Evolutionary conservation across 1,140 invertebrate genomes (phyloP).

Genomic region (Polyergus mexicanus): DNA sequence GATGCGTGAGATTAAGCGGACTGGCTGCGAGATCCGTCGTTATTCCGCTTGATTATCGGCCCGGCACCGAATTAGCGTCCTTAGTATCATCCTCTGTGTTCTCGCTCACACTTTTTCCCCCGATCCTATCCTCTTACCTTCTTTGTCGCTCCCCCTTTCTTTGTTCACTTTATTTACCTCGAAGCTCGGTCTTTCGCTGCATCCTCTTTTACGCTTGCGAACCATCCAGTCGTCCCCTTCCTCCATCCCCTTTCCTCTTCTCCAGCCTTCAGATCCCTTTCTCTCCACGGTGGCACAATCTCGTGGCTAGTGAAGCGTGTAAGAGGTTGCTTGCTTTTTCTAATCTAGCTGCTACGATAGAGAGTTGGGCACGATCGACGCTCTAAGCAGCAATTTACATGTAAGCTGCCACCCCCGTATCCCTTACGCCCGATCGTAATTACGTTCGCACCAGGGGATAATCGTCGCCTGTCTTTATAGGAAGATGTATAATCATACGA

Average conservation of each 20-base stretch:
- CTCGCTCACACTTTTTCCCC: conserved; percentile 15
- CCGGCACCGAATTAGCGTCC: conserved; percentile 51
- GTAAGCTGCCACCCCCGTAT: conserved; percentile 69
- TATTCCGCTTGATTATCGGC: conserved; percentile 63
- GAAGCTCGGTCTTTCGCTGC: conserved; percentile 54
- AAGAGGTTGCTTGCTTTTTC: conserved; percentile 78
- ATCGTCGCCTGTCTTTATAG: conserved; percentile 66
- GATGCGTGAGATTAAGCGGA: conserved; percentile 47
- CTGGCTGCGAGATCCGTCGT: conserved; percentile 36
- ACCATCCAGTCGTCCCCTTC: neutral
- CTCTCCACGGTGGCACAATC: conserved; percentile 39
- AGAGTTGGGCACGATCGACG: conserved; percentile 67
- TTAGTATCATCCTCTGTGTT: conserved; percentile 30
- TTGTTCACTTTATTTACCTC: conserved; percentile 56
- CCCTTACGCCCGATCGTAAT: conserved; percentile 67
- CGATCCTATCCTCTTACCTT: conserved; percentile 13
- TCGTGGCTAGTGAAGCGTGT: conserved; percentile 73
- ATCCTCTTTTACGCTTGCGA: conserved; percentile 53
- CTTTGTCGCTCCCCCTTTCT: conserved; percentile 59
- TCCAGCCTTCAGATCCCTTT: conserved; percentile 23
- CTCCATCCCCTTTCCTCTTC: neutral
- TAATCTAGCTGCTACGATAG: conserved; percentile 74
- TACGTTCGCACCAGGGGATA: conserved; percentile 72
- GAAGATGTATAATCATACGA: conserved; percentile 65
- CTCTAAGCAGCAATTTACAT: conserved; percentile 83